Percentiles rank a stretch among this genome's conserved stretches.
phyloP scores from a whole-genome alignment of 2,888 invertebrate genomes.

The Agrotis segetum region DNA sequence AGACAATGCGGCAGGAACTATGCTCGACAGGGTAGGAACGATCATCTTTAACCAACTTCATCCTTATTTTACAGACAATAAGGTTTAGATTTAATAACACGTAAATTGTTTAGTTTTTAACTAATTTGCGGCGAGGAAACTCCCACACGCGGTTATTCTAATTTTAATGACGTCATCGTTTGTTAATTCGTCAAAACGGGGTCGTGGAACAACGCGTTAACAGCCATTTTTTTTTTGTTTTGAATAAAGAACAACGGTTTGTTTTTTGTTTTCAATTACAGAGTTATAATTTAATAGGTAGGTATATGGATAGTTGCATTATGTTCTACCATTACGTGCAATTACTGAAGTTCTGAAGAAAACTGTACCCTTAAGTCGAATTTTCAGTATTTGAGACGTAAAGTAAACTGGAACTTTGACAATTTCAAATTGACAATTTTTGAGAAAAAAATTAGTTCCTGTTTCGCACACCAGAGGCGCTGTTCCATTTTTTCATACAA shows the following conservation, averaged over 20 bases:
- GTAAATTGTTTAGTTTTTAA: conserved; percentile 42
- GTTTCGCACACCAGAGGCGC: no score
- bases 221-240: conserved; percentile 7
- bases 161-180: conserved; percentile 58
- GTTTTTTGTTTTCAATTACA: conserved; percentile 11
- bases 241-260: conserved; percentile 17
- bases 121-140: conserved; percentile 59
- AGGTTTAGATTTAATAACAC: conserved; percentile 59
- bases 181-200: conserved; percentile 60
- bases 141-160: conserved; percentile 64
- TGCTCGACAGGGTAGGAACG: conserved; percentile 69
- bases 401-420: no score
- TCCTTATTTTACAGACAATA: conserved; percentile 56
- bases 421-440: no score
- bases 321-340: no score
- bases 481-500: no score
- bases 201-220: conserved; percentile 48
- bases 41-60: conserved; percentile 45
- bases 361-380: no score
- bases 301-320: conserved; percentile 17
- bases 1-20: conserved; percentile 88
- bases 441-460: no score
- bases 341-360: not conserved
- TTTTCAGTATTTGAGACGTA: no score
- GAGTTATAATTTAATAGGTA: no score